These are phyloP conservation scores for Argyresthia goedartella DNA, from an alignment of 2,888 invertebrate genomes.

Conservation along the genomic window DNA sequence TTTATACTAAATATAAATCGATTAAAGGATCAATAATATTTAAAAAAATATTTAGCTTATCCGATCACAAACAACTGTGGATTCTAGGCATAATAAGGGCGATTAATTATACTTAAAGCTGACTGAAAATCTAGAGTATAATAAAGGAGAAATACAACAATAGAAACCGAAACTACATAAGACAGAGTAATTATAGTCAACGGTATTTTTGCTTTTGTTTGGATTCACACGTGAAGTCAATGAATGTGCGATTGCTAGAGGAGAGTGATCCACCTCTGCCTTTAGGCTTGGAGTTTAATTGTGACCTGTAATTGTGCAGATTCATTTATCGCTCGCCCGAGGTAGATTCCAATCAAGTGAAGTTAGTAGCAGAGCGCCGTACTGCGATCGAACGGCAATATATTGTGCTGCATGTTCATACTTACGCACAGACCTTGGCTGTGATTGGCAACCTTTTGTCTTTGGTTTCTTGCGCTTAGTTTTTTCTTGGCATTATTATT, in stretches of 20 bases:
- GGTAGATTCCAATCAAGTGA: slow-evolving; percentile 55
- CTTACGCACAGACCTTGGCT: slow-evolving; percentile 40
- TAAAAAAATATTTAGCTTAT: too few relatives aligned
- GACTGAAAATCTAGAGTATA: too few relatives aligned
- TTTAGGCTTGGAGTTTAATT: slow-evolving; percentile 35
- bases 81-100: too few relatives aligned
- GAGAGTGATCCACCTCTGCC: slow-evolving; percentile 4
- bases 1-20: too few relatives aligned
- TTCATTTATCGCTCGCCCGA: slow-evolving; percentile 43
- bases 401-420: slow-evolving; percentile 38
- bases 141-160: too few relatives aligned
- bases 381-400: slow-evolving; percentile 24
- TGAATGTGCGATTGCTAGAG: not conserved
- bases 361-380: slow-evolving; percentile 32
- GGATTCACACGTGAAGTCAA: not conserved
- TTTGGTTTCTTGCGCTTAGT: not conserved
- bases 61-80: too few relatives aligned
- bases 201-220: too few relatives aligned
- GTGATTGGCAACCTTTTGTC: slow-evolving; percentile 25
- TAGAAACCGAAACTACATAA: too few relatives aligned
- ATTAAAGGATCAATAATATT: too few relatives aligned
- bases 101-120: too few relatives aligned
- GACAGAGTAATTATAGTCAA: too few relatives aligned
- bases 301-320: slow-evolving; percentile 26
- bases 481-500: too few relatives aligned